Base-by-base conservation (phyloP, 2,113 vertebrate species). In the Struthidea cinerea region DNA sequence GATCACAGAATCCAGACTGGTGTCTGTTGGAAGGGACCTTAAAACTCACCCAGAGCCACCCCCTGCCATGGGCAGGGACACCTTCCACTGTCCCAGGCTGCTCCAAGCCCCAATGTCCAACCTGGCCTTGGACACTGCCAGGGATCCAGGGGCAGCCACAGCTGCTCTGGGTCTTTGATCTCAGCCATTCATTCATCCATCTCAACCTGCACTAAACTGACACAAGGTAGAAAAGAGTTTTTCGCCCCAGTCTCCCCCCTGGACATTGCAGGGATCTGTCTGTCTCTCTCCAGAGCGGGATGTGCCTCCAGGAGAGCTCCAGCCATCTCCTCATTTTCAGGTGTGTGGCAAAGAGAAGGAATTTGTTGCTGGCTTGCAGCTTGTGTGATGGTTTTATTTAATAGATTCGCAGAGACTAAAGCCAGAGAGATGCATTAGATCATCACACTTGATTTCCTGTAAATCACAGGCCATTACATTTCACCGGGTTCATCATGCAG, bases 351-450 rank as follows among this genome's bases (percentile, higher is more conserved):
- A 61, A 70, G 56, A 59, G 77, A 56, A 79, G 44, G 46, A 59
- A 85, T 88, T 74, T 59, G 59, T 57, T 88, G 35, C 71, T 13
- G 6, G 32, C 50, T 93, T 86, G 59, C 26, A 77, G 71, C 33
- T 61, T 18, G 22, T 69, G 39, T 63, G 71, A 55, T 89, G 64
- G 27, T 86, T 93, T 95, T 88, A 77, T 92, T 92, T 67, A 77
- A 59, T 3, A 63, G 71, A 93, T 74, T 92, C 90, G 80, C 15
- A 47, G 55, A 69, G 60, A 0, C 13, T 63, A 63, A 93, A 76
- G 85, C n/a, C 1, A 9, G 55, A 70, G 71, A 92, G 82, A 80
- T 68, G 46, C 50, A 49, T 73, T 80, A 61, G 75, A 85, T 90
- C 88, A 77, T 83, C 1, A 3, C 50, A 70, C 63, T 47, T 61